Evolutionary conservation across 2,113 vertebrate species (phyloP), one percentile per base, ranked within the genome.

Genomic region (Corythoichthys haematopterus): DNA sequence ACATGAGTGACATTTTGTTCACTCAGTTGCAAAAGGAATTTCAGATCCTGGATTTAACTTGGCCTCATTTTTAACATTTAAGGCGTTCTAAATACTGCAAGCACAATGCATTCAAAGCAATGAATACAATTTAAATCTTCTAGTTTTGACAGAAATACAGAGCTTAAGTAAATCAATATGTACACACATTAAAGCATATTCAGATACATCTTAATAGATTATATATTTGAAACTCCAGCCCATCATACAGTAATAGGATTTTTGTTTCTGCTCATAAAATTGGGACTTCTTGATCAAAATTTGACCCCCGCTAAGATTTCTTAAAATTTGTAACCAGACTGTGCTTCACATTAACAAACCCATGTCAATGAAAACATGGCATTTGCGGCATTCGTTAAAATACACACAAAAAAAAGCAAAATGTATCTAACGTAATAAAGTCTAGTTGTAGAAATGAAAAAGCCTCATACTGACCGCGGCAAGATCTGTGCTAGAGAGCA

Each of bases 401-500:
- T 28, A 28, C 20, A 28, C 0, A 28, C 0, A 47, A 47, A 11
- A 12, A 11, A 2, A 10, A 35, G 13, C 33, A 2, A 10, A 28
- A 28, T 15, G 12, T 15, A 7, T n/a, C 45, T 6, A 40, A 40
- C 3, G 40, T 43, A 5, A 4, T 43, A 43, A 43, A 43, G 9
- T 43, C 6, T 46, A 15, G 33, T 3, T 11, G 15, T 40, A 51
- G n/a, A 74, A 51, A 43, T 8, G 0, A 65, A 28, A 0, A 12
- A 15, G 56, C 64, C 79, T 85, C 64, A 95, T 96, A 91, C 90
- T 79, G 3, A 69, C 14, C 0, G 53, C 0, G 13, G 64, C 65
- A 0, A n/a, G 15, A 2, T 35, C 11, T 0, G 71, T 10, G 0
- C 79, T 52, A 0, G 91, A 83, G 9, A 98, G 91, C 69, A 98